These are phyloP conservation scores for Heliocidaris tuberculata DNA, from an alignment of 35 echinoderm and acorn worm species.

Conservation along the genomic window DNA sequence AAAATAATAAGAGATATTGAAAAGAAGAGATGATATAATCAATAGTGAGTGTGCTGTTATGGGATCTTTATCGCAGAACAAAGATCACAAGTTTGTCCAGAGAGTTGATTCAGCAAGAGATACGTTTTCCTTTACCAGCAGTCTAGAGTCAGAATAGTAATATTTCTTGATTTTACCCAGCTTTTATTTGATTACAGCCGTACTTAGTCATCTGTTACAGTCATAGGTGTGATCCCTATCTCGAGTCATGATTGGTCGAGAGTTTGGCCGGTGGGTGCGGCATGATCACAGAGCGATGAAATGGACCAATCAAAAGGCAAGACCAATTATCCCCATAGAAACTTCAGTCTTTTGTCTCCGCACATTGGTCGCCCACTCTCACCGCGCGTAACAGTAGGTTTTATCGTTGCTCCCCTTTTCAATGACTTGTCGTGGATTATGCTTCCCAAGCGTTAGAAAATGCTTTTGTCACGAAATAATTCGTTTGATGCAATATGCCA, in stretches of 20 bases:
- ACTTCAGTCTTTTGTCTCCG: background rate
- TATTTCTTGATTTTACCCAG: background rate
- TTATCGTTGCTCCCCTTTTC: background rate
- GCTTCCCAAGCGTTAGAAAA: too few relatives aligned
- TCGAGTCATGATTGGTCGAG: background rate
- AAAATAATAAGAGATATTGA: too few relatives aligned
- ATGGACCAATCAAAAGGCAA: background rate
- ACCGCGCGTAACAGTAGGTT: background rate
- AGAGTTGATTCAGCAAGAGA: background rate
- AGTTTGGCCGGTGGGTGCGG: background rate
- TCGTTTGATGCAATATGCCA: too few relatives aligned
- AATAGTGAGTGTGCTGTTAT: too few relatives aligned
- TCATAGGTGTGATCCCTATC: background rate
- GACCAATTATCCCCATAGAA: background rate
- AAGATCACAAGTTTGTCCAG: too few relatives aligned
- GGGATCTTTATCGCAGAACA: too few relatives aligned
- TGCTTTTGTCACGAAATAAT: too few relatives aligned
- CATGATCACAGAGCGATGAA: background rate
- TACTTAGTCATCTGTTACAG: background rate
- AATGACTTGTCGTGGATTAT: background rate
- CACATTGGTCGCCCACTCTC: background rate
- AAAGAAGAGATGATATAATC: too few relatives aligned
- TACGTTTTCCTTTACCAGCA: background rate
- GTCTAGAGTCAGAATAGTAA: background rate
- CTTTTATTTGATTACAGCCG: background rate